Evolutionary conservation across 2,888 invertebrate genomes (phyloP).

Genomic region (Onthophagus sagittarius): DNA sequence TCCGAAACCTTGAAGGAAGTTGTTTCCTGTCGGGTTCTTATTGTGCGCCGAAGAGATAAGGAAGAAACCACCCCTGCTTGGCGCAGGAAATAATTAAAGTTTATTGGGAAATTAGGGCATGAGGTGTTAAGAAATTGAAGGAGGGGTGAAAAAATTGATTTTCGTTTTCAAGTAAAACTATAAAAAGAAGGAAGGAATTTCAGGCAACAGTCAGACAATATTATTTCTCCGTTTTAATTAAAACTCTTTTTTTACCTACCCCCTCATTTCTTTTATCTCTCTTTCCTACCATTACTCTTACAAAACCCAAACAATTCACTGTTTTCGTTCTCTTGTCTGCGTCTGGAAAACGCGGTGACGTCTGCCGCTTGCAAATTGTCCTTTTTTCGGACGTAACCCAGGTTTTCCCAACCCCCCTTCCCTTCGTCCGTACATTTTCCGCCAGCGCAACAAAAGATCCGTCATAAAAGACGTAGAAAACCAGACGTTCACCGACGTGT

Average conservation of each 20-base stretch:
- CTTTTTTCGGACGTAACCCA: not conserved
- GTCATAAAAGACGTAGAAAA: not conserved
- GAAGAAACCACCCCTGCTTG: not conserved
- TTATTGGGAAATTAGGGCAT: slow-evolving; percentile 31
- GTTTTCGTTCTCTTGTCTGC: not conserved
- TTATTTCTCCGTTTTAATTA: not conserved
- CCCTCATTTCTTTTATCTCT: not conserved
- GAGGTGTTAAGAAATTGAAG: not conserved
- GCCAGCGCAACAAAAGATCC: not conserved
- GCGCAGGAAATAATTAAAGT: slow-evolving; percentile 36
- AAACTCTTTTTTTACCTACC: not conserved
- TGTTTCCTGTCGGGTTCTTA: not conserved
- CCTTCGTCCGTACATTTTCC: not conserved
- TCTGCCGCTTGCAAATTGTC: not conserved
- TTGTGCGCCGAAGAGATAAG: not conserved
- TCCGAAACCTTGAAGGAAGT: not conserved
- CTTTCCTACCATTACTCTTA: not conserved
- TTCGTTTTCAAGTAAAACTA: not conserved
- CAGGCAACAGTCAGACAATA: not conserved
- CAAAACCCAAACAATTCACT: not conserved
- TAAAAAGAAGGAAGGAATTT: not conserved
- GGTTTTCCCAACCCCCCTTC: not conserved
- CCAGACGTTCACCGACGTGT: not conserved
- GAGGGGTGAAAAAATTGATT: not conserved
- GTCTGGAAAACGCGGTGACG: not conserved